Conservation (phyloP, 2,888 invertebrate species). For the Pterostichus niger region DNA sequence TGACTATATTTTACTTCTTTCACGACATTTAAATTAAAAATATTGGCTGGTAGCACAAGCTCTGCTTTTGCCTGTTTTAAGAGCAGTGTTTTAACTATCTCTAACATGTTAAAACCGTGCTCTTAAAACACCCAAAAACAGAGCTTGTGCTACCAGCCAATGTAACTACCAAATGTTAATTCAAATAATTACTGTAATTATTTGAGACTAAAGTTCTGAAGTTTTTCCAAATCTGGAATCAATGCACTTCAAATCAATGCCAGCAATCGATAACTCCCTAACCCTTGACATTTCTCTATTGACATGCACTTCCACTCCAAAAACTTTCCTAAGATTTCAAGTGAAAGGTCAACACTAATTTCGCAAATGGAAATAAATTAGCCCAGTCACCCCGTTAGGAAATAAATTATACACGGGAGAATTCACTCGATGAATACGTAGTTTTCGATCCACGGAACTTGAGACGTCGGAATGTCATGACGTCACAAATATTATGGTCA, state of each 20-base stretch:
- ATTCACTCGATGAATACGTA: neutral
- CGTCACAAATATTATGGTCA: neutral
- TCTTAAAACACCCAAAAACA: too few relatives aligned
- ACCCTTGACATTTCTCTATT: neutral
- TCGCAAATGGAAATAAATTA: slow-evolving; percentile 29
- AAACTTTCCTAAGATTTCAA: neutral
- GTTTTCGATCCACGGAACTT: neutral
- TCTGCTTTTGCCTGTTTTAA: too few relatives aligned
- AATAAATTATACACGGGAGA: slow-evolving; percentile 7
- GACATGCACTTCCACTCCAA: neutral
- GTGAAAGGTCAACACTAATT: slow-evolving; percentile 7
- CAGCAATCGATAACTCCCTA: neutral
- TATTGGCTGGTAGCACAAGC: too few relatives aligned
- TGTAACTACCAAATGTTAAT: too few relatives aligned
- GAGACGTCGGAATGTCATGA: too few relatives aligned
- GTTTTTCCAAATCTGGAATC: neutral
- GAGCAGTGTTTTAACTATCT: too few relatives aligned
- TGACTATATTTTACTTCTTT: too few relatives aligned
- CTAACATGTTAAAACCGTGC: too few relatives aligned
- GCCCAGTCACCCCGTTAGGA: slow-evolving; percentile 1
- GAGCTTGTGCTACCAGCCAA: too few relatives aligned
- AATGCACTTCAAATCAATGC: neutral
- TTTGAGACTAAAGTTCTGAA: too few relatives aligned
- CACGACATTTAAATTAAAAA: too few relatives aligned
- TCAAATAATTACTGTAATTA: too few relatives aligned